Evolutionary conservation across 1,140 invertebrate species (phyloP).

Genomic region (Chelonus insularis): DNA sequence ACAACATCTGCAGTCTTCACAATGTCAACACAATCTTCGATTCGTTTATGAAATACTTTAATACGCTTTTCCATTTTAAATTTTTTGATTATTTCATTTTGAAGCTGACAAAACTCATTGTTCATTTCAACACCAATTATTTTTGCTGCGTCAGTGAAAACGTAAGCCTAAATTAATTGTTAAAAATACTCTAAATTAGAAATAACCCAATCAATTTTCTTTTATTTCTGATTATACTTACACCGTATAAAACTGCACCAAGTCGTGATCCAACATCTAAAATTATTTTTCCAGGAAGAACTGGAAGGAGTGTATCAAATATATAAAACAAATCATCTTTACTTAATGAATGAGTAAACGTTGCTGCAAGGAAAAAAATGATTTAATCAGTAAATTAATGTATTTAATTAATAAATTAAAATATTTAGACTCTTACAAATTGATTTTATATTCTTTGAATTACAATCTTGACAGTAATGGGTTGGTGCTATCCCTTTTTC

Average conservation of each 20-base stretch:
- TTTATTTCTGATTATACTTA: too few relatives aligned
- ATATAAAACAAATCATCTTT: conserved; percentile 65
- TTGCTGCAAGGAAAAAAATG: conserved; percentile 57
- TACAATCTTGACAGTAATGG: conserved; percentile 69
- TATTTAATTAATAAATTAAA: not conserved
- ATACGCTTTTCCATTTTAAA: conserved; percentile 64
- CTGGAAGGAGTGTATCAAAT: conserved; percentile 66
- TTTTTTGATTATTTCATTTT: conserved; percentile 41
- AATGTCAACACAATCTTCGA: conserved; percentile 62
- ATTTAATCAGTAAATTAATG: not conserved
- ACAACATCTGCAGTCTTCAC: conserved; percentile 64
- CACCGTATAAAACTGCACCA: conserved; percentile 71
- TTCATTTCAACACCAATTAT: conserved; percentile 76
- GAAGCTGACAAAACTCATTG: conserved; percentile 66
- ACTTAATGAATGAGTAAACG: conserved; percentile 72
- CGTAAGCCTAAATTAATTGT: conserved; percentile 72
- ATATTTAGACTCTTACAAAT: conserved; percentile 56
- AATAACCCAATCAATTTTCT: conserved; percentile 8
- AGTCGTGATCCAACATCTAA: conserved; percentile 73
- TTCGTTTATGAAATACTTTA: conserved; percentile 63
- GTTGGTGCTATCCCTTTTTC: conserved; percentile 65
- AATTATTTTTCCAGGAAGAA: conserved; percentile 64
- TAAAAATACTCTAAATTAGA: too few relatives aligned
- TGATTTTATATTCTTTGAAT: conserved; percentile 64
- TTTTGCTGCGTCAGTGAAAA: conserved; percentile 63